Conservation (phyloP, 37 sponge, comb jelly and placozoan species). For the Mnemiopsis leidyi region DNA sequence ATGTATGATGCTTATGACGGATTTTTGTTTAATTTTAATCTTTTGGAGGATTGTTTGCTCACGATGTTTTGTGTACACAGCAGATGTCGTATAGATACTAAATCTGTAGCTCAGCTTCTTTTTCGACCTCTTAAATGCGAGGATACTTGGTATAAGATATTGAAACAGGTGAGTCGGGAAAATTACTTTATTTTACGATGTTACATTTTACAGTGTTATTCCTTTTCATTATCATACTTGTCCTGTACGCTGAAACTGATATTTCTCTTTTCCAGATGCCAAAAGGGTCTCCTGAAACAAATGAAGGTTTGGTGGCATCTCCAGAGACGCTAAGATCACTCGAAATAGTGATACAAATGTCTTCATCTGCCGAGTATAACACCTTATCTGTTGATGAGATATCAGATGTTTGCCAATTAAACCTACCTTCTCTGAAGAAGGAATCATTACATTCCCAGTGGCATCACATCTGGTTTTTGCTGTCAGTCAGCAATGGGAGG, state of each 20-base stretch:
- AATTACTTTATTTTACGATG: too few relatives aligned
- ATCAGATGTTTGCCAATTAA: not conserved
- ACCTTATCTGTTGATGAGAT: not conserved
- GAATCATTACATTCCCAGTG: not conserved
- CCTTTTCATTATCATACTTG: too few relatives aligned
- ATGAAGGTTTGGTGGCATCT: not conserved
- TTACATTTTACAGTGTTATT: too few relatives aligned
- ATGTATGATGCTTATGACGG: not conserved
- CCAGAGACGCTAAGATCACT: not conserved
- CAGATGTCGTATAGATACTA: not conserved
- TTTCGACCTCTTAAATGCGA: not conserved
- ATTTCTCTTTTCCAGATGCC: not conserved
- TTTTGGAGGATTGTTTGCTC: not conserved
- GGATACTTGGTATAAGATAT: conserved; percentile 1
- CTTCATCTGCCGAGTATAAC: not conserved
- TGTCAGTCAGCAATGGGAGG: not conserved
- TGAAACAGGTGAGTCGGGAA: not conserved
- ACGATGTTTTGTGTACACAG: not conserved
- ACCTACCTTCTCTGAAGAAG: not conserved
- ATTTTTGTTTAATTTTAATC: not conserved
- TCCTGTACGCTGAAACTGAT: too few relatives aligned
- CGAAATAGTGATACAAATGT: not conserved
- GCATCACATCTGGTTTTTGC: not conserved
- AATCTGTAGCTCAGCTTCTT: not conserved
- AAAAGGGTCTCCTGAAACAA: not conserved